These are phyloP conservation scores for Capra hircus DNA, from an alignment of 2,113 vertebrate genomes.

Conservation along the genomic window DNA sequence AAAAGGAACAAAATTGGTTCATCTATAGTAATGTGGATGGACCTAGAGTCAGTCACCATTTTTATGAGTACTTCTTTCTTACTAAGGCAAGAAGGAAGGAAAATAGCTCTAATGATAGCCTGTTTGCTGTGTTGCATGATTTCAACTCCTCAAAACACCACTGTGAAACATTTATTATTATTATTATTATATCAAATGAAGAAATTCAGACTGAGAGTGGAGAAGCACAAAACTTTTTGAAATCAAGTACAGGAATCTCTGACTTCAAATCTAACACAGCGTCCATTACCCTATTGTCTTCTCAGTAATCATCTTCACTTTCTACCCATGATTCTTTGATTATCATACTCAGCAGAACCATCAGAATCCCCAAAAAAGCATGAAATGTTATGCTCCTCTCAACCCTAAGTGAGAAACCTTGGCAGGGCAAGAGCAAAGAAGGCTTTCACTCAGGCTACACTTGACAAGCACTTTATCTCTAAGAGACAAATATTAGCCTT, in stretches of 20 bases:
- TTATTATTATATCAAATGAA: slow-evolving; percentile 11
- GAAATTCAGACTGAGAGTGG: neutral
- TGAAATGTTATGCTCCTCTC: neutral
- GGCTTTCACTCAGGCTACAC: neutral
- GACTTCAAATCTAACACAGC: neutral
- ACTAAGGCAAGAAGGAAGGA: neutral
- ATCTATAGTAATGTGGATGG: neutral
- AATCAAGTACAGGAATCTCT: neutral
- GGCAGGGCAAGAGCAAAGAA: neutral
- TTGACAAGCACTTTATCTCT: neutral
- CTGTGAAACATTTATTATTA: neutral
- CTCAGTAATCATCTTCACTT: neutral
- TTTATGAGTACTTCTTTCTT: slow-evolving; percentile 20
- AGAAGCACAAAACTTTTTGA: neutral
- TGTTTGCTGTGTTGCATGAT: neutral
- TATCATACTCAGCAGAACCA: neutral
- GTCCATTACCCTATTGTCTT: neutral
- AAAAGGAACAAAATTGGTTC: neutral
- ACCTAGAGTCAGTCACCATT: neutral
- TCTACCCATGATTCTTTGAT: neutral
- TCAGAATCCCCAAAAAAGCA: neutral
- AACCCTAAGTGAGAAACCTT: neutral
- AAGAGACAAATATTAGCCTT: slow-evolving; percentile 5
- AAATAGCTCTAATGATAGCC: neutral
- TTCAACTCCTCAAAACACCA: neutral